phyloP scores from a whole-genome alignment of 1,140 invertebrate genomes.

The Pseudachorutes palmiensis region DNA sequence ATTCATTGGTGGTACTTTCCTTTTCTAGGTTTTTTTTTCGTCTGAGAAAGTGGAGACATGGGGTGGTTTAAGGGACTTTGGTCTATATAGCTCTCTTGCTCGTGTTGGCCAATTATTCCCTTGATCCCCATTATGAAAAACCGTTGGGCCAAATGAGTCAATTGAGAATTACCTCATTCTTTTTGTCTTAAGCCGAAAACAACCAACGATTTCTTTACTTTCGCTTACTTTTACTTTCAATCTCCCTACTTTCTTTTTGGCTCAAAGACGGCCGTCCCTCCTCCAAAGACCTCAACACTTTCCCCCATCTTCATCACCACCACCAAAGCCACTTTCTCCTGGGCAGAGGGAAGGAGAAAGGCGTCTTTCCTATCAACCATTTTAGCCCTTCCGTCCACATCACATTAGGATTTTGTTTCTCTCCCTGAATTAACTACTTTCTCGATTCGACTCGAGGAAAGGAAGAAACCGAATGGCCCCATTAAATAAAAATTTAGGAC shows the following conservation, averaged over 20 bases:
- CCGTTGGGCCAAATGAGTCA: conserved; percentile 37
- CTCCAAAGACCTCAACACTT: not conserved
- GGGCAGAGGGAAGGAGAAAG: not conserved
- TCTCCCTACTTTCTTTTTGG: conserved; percentile 5
- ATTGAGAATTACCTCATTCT: conserved; percentile 34
- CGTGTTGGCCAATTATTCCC: conserved; percentile 37
- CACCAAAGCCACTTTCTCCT: not conserved
- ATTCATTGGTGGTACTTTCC: not conserved
- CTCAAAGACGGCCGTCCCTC: not conserved
- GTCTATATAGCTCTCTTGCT: not conserved
- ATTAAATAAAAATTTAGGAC: conserved; percentile 32
- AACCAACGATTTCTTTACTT: not conserved
- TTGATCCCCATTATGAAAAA: conserved; percentile 38
- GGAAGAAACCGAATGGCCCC: conserved; percentile 20
- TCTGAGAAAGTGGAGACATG: not conserved
- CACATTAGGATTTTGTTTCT: not conserved
- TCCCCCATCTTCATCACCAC: not conserved
- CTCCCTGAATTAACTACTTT: not conserved
- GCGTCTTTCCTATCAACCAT: not conserved
- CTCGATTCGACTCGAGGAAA: not conserved
- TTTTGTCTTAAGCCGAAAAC: conserved; percentile 15
- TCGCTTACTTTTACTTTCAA: conserved; percentile 11
- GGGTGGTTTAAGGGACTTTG: not conserved
- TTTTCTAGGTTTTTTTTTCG: not conserved
- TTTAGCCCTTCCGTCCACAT: not conserved